phyloP scores from a whole-genome alignment of 2,113 vertebrate genomes.

The Mugil cephalus region DNA sequence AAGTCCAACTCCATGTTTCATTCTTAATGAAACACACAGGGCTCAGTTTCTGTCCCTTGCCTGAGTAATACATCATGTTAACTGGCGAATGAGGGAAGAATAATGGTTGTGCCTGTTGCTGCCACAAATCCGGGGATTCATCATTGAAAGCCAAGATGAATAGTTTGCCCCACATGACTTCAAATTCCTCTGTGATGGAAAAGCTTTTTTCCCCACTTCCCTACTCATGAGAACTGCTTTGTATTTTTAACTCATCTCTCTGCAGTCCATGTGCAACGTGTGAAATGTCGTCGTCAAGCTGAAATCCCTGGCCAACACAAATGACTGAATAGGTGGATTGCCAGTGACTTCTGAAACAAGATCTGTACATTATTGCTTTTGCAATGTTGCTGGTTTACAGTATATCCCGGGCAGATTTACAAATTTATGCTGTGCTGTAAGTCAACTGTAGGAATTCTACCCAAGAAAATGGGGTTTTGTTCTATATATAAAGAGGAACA shows the following conservation, averaged over 20 bases:
- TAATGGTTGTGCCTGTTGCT: conserved; percentile 70
- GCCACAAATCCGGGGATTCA: conserved; percentile 66
- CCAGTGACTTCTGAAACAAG: too few relatives aligned
- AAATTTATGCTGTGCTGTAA: too few relatives aligned
- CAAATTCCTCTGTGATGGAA: conserved; percentile 50
- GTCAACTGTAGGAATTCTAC: too few relatives aligned
- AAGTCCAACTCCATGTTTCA: conserved; percentile 49
- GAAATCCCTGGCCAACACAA: not conserved
- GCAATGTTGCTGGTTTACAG: too few relatives aligned
- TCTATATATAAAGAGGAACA: too few relatives aligned
- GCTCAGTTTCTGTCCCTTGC: conserved; percentile 52
- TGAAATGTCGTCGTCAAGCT: not conserved
- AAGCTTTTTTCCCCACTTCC: conserved; percentile 42
- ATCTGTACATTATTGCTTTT: too few relatives aligned
- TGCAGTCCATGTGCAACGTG: conserved; percentile 5
- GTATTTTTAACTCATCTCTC: conserved; percentile 34
- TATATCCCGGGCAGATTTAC: too few relatives aligned
- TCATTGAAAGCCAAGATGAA: conserved; percentile 66
- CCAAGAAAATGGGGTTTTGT: too few relatives aligned
- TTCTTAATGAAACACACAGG: conserved; percentile 60
- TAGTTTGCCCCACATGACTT: conserved; percentile 54
- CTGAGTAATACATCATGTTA: conserved; percentile 68
- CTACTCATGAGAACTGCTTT: conserved; percentile 37
- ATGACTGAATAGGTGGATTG: too few relatives aligned
- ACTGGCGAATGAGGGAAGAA: conserved; percentile 71